These are phyloP conservation scores for Mallotus villosus DNA, from an alignment of 2,797 vertebrate species.

Conservation along the genomic window DNA sequence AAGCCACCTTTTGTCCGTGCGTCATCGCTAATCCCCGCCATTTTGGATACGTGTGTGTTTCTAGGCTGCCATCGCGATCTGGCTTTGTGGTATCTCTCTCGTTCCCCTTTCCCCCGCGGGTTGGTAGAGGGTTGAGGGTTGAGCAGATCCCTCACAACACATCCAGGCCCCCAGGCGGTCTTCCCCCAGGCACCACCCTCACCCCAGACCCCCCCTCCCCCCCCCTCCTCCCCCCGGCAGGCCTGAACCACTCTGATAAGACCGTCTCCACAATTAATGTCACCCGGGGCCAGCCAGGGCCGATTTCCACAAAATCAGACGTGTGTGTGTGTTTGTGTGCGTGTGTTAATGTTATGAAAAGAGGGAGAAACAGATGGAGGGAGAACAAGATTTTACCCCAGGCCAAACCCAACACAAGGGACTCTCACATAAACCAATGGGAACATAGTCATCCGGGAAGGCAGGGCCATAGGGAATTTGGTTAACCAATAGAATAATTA, in stretches of 20 bases:
- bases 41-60: not conserved
- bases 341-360: not conserved
- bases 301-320: not conserved
- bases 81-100: not conserved
- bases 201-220: conserved; percentile 44
- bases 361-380: not conserved
- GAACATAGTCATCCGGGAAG: not conserved
- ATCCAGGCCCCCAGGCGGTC: conserved; percentile 46
- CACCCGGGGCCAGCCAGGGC: conserved; percentile 39
- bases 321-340: not conserved
- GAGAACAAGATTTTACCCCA: not conserved
- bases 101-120: not conserved
- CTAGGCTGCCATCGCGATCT: not conserved
- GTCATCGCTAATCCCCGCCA: too few relatives aligned
- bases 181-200: conserved; percentile 44
- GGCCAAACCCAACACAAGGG: not conserved
- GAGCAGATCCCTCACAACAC: conserved; percentile 28
- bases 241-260: conserved; percentile 69
- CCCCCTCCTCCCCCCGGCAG: conserved; percentile 34
- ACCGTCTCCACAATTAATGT: conserved; percentile 63
- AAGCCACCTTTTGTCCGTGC: too few relatives aligned
- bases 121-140: too few relatives aligned
- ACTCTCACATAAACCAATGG: not conserved
- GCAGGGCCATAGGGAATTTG: not conserved
- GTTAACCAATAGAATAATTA: not conserved